Conservation (phyloP, 2,113 vertebrate genomes). For the Pachycephala philippinensis region DNA sequence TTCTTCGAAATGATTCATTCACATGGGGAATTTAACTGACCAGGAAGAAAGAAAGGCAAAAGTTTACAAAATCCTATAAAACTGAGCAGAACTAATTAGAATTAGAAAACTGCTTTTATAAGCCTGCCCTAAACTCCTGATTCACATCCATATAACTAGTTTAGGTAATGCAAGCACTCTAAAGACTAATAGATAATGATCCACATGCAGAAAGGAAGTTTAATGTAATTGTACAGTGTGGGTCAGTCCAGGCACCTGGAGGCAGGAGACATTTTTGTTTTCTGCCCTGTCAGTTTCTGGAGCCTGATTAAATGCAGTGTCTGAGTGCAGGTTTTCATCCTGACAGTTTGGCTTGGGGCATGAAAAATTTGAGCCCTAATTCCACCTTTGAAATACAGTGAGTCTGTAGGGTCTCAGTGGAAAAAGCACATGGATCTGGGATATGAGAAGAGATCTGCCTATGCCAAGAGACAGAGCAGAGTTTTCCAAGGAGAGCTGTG, state of each 20-base stretch:
- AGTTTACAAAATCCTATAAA: conserved; percentile 2
- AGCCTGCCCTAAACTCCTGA: background rate
- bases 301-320: background rate
- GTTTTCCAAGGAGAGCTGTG: background rate
- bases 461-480: background rate
- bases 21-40: background rate
- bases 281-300: background rate
- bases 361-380: background rate
- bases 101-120: background rate
- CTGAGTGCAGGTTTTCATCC: background rate
- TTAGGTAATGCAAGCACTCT: background rate
- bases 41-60: background rate
- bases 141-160: background rate
- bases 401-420: background rate
- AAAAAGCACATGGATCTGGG: background rate
- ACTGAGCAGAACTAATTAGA: background rate
- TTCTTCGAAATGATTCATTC: background rate
- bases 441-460: background rate
- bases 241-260: background rate
- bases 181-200: background rate
- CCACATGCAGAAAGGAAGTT: background rate
- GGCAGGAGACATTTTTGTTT: background rate
- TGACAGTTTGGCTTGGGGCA: background rate
- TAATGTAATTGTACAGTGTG: background rate
- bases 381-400: background rate